A percentile compares a stretch with the other conserved stretches of the same genome.
phyloP scores from a whole-genome alignment of 2,113 vertebrate species.

The Chloropsis hardwickii region DNA sequence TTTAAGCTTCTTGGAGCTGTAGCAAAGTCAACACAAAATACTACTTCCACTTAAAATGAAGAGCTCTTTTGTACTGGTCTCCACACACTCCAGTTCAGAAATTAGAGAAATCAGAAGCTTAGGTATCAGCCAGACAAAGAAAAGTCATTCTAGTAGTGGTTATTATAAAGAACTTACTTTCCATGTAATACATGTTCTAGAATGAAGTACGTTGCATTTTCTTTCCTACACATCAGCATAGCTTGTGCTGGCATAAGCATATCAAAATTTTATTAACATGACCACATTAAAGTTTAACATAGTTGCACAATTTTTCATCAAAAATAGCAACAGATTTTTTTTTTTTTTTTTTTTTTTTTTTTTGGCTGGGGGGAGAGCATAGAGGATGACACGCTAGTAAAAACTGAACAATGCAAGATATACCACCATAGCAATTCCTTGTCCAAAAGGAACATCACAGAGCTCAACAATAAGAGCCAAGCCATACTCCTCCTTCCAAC shows the following conservation, averaged over 20 bases:
- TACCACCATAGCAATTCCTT: background rate
- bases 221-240: background rate
- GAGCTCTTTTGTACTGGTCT: background rate
- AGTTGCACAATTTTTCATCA: background rate
- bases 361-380: rapidly evolving
- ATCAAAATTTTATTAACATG: background rate
- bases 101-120: background rate
- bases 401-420: background rate
- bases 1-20: background rate
- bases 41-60: background rate
- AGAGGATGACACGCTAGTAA: background rate
- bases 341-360: background rate
- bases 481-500: background rate
- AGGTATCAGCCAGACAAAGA: background rate
- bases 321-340: too few relatives aligned
- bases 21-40: background rate
- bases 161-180: background rate
- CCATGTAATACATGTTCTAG: background rate
- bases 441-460: background rate
- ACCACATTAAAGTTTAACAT: background rate
- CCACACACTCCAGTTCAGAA: background rate
- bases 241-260: background rate
- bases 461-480: rapidly evolving
- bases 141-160: background rate
- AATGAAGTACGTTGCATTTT: background rate